Evolutionary conservation across 2,888 invertebrate genomes (phyloP).

Genomic region (Erebia palarica): DNA sequence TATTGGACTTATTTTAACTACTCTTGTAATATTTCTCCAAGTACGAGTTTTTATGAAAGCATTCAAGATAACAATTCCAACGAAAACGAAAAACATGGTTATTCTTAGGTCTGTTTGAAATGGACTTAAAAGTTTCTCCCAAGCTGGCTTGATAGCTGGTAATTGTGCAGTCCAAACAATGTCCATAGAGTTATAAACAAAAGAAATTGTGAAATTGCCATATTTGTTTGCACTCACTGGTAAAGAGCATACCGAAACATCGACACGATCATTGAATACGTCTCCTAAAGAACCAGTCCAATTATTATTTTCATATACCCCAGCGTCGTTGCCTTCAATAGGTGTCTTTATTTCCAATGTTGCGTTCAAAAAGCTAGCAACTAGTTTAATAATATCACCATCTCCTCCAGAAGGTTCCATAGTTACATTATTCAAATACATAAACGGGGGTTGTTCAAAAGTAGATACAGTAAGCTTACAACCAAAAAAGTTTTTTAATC

Average conservation of each 20-base stretch:
- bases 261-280: constrained; percentile 50
- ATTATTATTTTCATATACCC: constrained; percentile 51
- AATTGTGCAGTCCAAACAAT: constrained; percentile 59
- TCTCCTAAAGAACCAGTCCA: constrained; percentile 68
- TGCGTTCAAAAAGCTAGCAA: constrained; percentile 55
- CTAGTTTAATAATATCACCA: constrained; percentile 55
- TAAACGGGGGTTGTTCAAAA: constrained; percentile 60
- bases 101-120: constrained; percentile 50
- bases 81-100: constrained; percentile 50
- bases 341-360: constrained; percentile 53
- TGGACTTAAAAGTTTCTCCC: constrained; percentile 61
- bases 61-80: constrained; percentile 51
- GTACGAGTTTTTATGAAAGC: constrained; percentile 45
- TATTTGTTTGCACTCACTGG: constrained; percentile 54
- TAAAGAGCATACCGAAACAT: constrained; percentile 54
- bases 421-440: constrained; percentile 53
- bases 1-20: constrained; percentile 46
- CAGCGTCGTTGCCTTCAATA: constrained; percentile 46
- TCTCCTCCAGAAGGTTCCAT: constrained; percentile 53
- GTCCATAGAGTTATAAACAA: constrained; percentile 58
- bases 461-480: constrained; percentile 58
- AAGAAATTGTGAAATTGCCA: constrained; percentile 63
- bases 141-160: constrained; percentile 51
- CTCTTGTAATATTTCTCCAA: constrained; percentile 46
- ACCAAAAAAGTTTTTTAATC: constrained; percentile 51